A percentile compares a stretch with the other conserved stretches of the same genome.
Evolutionary conservation across 2,113 vertebrate genomes (phyloP).

Genomic region (Stomatorhinus ivindoensis): DNA sequence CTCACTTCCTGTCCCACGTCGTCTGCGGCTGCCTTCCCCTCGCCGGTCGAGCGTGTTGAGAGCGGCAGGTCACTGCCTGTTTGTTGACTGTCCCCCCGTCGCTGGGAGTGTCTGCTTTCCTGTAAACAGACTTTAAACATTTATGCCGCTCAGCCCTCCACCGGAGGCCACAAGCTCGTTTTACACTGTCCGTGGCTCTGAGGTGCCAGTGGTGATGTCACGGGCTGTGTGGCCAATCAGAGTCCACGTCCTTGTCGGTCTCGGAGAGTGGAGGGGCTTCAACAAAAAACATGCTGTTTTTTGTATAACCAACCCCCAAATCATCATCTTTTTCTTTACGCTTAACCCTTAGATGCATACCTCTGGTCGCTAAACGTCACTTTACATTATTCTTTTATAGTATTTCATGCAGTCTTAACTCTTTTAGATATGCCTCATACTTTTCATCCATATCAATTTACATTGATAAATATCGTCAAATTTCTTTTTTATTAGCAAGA

Average conservation of each 20-base stretch:
- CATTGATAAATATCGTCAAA: no score
- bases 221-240: not conserved
- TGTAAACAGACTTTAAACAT: slow-evolving; percentile 8
- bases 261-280: not conserved
- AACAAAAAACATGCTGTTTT: no score
- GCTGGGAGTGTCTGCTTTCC: not conserved
- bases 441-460: no score
- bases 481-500: no score
- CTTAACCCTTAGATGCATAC: not conserved
- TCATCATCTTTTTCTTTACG: not conserved
- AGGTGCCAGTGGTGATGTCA: not conserved
- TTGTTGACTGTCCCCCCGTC: not conserved
- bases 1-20: not conserved
- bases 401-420: no score
- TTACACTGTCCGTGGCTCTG: slow-evolving; percentile 3
- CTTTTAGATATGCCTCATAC: no score
- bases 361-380: no score
- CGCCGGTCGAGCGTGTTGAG: not conserved
- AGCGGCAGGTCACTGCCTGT: not conserved
- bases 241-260: not conserved
- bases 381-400: no score
- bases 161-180: slow-evolving; percentile 17
- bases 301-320: not conserved
- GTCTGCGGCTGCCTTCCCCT: not conserved
- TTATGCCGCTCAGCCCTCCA: not conserved